Base-by-base conservation (phyloP, 2,888 invertebrate genomes). In the Eucera pruinosa region DNA sequence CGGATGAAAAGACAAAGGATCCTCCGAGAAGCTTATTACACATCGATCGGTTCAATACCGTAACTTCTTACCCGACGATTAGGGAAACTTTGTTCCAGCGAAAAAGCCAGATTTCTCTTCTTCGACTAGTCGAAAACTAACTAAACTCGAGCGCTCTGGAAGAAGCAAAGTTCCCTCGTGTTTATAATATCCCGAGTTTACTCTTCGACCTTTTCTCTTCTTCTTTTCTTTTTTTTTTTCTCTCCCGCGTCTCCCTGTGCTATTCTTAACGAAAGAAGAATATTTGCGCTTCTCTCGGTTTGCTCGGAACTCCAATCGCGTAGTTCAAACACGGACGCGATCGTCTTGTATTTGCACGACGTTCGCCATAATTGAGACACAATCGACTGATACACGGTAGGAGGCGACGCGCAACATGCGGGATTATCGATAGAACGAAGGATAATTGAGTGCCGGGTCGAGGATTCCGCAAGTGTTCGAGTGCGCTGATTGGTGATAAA, bases 251-350 rank as follows among this genome's bases (percentile, higher is more conserved):
- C 25, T 36, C 18, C 45, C 23, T 45, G n/a, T n/a, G n/a, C n/a
- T n/a, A n/a, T n/a, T n/a, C n/a, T 54, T 25, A 36, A 25, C 52
- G 25, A 36, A n/a, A n/a, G n/a, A 39, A 13, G 13, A 43, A 33
- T 39, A n/a, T 45, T 67, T 60, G 13, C 39, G 39, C 54, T 25
- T 41, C 36, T 33, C n/a, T n/a, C 30, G 48, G 62, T 69, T 48
- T 48, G 27, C 33, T n/a, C 18, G 20, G 9, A n/a, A 13, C 25
- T n/a, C 54, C 55, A 27, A 69, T 69, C 30, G 39, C 0, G 25
- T 33, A 45, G 11, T n/a, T 39, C 30, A 48, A 68, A 54, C 60
- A 47, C n/a, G n/a, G n/a, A n/a, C n/a, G n/a, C n/a, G n/a, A n/a
- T n/a, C n/a, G n/a, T n/a, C n/a, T n/a, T n/a, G n/a, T n/a, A n/a